Conservation (phyloP, 2,888 invertebrate genomes). For the Pseudococcus jackbeardsleyi region DNA sequence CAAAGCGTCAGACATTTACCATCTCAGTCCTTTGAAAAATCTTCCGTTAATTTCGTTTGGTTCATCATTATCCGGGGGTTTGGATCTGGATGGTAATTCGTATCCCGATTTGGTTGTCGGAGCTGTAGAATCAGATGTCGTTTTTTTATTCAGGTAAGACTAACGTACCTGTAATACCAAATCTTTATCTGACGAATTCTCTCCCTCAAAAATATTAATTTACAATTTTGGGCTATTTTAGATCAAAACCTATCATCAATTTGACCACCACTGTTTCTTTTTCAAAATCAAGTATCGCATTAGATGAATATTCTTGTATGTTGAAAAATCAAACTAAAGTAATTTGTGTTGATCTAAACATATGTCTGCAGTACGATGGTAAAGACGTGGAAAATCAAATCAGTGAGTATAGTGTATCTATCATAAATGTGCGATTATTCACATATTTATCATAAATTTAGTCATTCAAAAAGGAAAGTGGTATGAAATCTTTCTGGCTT, state of each 20-base stretch:
- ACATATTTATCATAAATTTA: no score
- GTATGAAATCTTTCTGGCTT: no score
- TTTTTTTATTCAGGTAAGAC: constrained; percentile 72
- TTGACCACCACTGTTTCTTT: not conserved
- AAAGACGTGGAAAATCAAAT: not conserved
- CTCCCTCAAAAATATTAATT: no score
- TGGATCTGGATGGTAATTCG: constrained; percentile 91
- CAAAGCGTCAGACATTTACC: constrained; percentile 78
- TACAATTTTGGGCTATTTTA: not conserved
- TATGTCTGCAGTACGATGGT: not conserved
- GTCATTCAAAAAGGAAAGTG: no score
- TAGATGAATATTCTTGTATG: not conserved
- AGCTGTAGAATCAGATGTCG: constrained; percentile 88
- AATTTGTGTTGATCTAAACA: not conserved
- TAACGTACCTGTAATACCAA: no score
- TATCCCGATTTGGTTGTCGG: constrained; percentile 96
- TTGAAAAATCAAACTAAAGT: not conserved
- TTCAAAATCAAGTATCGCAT: not conserved
- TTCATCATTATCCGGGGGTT: constrained; percentile 93
- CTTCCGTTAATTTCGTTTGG: constrained; percentile 81
- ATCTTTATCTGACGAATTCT: no score
- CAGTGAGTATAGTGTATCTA: not conserved
- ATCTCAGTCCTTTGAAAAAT: constrained; percentile 67
- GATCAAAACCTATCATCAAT: not conserved
- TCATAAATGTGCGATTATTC: no score